Conservation (phyloP, 2,888 invertebrate species). For the Drosophila quasianomalipes region DNA sequence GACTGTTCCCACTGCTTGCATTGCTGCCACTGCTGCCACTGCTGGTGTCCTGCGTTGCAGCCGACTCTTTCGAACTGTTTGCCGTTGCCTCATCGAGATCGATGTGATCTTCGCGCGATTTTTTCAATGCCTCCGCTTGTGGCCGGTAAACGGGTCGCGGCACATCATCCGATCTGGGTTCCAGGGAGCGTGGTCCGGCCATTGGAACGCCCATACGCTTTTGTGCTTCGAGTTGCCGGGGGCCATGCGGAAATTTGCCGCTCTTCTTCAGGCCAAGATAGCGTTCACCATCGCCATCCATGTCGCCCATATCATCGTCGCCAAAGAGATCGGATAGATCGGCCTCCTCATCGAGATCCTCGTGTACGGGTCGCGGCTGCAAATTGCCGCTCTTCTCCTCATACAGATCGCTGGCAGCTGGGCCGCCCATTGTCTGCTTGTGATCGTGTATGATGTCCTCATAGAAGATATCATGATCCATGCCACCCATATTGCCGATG, state of each 20-base stretch:
- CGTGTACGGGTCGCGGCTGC: conserved; percentile 84
- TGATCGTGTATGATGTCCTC: conserved; percentile 89
- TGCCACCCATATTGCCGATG: conserved; percentile 50
- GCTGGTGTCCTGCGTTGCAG: conserved; percentile 3
- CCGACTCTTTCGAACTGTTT: conserved; percentile 33
- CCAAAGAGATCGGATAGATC: conserved; percentile 84
- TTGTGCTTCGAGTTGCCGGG: conserved; percentile 88
- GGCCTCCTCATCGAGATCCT: conserved; percentile 85
- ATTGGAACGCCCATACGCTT: conserved; percentile 87
- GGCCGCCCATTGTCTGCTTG: conserved; percentile 84
- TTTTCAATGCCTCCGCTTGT: conserved; percentile 74
- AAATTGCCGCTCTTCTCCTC: conserved; percentile 83
- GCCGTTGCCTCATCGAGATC: conserved; percentile 64
- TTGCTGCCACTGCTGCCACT: not conserved
- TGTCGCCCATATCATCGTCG: conserved; percentile 79
- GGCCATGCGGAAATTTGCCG: conserved; percentile 91
- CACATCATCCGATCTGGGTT: conserved; percentile 81
- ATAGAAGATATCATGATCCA: conserved; percentile 86
- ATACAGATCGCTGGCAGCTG: conserved; percentile 78
- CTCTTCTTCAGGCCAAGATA: conserved; percentile 86
- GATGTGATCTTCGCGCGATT: conserved; percentile 72
- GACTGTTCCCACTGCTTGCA: conserved; percentile 8
- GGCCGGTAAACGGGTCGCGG: conserved; percentile 82
- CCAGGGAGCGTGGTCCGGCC: conserved; percentile 87
- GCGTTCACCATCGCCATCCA: conserved; percentile 82